phyloP scores from a whole-genome alignment of 2,113 vertebrate species.

The Rafetus swinhoei region DNA sequence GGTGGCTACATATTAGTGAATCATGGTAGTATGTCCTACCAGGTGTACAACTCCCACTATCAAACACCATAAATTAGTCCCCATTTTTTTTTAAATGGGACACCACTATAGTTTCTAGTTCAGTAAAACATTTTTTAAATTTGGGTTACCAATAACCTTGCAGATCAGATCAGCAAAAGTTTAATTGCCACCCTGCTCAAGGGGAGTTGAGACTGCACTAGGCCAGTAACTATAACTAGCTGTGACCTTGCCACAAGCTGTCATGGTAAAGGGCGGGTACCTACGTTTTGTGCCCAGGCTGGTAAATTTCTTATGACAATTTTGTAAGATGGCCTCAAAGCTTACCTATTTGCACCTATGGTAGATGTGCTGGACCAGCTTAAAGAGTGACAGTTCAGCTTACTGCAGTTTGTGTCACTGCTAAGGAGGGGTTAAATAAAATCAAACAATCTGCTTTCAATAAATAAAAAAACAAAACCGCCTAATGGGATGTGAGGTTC shows the following conservation, averaged over 20 bases:
- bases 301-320: not conserved
- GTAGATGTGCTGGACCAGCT: not conserved
- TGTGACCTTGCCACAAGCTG: not conserved
- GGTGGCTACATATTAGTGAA: not conserved
- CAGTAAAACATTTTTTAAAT: not conserved
- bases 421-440: not conserved
- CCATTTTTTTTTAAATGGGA: not conserved
- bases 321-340: not conserved
- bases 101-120: not conserved
- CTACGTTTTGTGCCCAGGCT: not conserved
- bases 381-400: not conserved
- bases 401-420: not conserved
- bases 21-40: not conserved
- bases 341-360: not conserved
- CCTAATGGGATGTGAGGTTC: not conserved
- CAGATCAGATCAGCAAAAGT: not conserved
- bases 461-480: not conserved
- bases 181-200: not conserved
- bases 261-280: not conserved
- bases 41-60: not conserved
- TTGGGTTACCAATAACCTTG: not conserved
- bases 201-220: not conserved
- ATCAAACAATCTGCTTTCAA: not conserved
- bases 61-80: not conserved
- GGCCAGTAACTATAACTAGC: not conserved